phyloP scores from a whole-genome alignment of 2,888 invertebrate species.

The Auanema freiburgensis region DNA sequence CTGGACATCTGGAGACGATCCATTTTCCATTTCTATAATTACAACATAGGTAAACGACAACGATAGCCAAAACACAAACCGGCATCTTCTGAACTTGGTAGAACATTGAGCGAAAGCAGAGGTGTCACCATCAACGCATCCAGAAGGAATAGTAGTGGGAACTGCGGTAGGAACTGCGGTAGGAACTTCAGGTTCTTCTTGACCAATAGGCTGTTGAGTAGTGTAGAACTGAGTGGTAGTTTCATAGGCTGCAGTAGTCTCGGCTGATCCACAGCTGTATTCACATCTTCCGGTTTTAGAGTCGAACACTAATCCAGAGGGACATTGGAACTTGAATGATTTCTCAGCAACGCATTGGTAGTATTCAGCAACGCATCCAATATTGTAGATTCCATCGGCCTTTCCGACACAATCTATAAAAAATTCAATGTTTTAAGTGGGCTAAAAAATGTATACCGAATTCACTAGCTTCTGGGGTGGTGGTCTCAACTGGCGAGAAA shows the following conservation, averaged over 20 bases:
- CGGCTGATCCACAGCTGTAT: background rate
- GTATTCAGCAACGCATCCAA: background rate
- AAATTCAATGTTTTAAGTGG: background rate
- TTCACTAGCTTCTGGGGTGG: background rate
- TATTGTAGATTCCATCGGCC: background rate
- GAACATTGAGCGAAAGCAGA: constrained; percentile 30
- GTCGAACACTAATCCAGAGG: constrained; percentile 1
- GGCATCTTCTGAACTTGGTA: constrained; percentile 26
- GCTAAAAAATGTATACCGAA: background rate
- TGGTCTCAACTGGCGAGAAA: background rate
- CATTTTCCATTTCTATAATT: constrained; percentile 14
- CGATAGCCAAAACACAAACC: constrained; percentile 4
- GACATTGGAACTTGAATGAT: background rate
- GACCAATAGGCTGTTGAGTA: too few species aligned
- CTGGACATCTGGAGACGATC: constrained; percentile 34
- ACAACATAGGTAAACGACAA: background rate
- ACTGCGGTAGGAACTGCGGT: too few species aligned
- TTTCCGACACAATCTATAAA: background rate
- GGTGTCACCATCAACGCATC: constrained; percentile 25
- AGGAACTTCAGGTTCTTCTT: too few species aligned
- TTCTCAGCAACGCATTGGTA: background rate
- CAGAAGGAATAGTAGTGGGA: too few species aligned
- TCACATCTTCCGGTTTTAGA: background rate
- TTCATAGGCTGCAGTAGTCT: background rate
- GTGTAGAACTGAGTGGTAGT: background rate